These are phyloP conservation scores for Litocranius walleri DNA, from an alignment of 2,113 vertebrate species.

Conservation along the genomic window DNA sequence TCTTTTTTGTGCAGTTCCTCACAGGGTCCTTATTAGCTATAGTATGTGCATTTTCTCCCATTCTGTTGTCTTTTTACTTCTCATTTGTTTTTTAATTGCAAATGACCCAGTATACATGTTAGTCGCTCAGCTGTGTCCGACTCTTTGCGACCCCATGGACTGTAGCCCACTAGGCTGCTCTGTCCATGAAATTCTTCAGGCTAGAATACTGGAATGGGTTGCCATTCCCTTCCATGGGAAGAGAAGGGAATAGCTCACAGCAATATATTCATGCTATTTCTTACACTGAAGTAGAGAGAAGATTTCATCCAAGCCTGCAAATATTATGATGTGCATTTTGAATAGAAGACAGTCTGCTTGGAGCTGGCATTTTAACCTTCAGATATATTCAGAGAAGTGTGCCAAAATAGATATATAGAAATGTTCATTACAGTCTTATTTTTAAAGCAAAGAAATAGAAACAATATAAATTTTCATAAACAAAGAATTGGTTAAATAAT, in stretches of 20 bases:
- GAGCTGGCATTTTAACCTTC: background rate
- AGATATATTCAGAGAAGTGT: background rate
- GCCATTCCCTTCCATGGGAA: background rate
- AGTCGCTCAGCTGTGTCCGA: background rate
- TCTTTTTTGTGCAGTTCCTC: no score
- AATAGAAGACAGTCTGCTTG: background rate
- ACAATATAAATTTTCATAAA: background rate
- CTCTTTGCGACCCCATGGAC: background rate
- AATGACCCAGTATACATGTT: rapidly evolving
- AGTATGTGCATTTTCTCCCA: background rate
- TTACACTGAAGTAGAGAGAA: background rate
- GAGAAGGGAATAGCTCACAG: background rate
- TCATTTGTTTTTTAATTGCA: no score
- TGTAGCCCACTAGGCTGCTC: background rate
- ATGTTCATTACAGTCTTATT: background rate
- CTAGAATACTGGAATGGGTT: background rate
- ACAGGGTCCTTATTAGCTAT: background rate
- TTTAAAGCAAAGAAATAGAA: background rate
- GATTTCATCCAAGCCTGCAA: background rate
- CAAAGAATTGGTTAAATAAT: background rate
- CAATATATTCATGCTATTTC: rapidly evolving
- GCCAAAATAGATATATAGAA: background rate
- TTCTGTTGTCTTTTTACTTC: background rate
- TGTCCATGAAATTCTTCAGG: background rate
- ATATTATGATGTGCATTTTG: background rate